Evolutionary conservation across 2,888 invertebrate species (phyloP), one percentile per base, ranked within the genome.

Genomic region (Drosophila infuscata): DNA sequence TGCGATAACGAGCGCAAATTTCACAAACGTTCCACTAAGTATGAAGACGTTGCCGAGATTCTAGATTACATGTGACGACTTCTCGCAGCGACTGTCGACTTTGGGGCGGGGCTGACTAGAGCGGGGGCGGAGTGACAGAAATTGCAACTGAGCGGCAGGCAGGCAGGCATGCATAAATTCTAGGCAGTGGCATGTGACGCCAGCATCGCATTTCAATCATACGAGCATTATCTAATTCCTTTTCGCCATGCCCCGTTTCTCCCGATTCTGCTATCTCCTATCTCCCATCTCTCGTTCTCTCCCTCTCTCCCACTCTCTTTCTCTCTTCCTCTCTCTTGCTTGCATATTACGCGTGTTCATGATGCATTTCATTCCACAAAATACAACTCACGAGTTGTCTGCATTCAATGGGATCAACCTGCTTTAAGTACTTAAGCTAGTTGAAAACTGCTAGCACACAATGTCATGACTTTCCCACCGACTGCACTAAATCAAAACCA

Each of bases 1-100:
- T 83, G 89, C 89, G 84, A 85, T 85, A 85, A 88, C 84, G 82
- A 88, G 89, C 84, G 84, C 84, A 86, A 85, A 85, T 89, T 85
- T 89, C 82, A 81, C 85, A 82, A 84, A 82, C 87, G 70, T 83
- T 72, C 81, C 83, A 70, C 82, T 84, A 82, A 84, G 88, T 89
- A 85, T 85, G 78, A 89, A 85, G 89, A 89, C 82, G 88, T 89
- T 88, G 82, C 73, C 70, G 52, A 88, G 85, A 85, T 85, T 88
- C 86, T 89, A 88, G 83, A 86, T 89, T 86, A 86, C 87, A 87
- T 79, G 74, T 88, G 89, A 83, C 87, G 83, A 81, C 79, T 71
- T 68, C 70, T 75, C 64, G 75, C 66, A 57, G 36, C 59, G 41
- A 52, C 70, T 74, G 79, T 62, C 70, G 46, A 54, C 49, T 57